Conservation (phyloP, 1,140 invertebrate species). For the Listronotus oregonensis region DNA sequence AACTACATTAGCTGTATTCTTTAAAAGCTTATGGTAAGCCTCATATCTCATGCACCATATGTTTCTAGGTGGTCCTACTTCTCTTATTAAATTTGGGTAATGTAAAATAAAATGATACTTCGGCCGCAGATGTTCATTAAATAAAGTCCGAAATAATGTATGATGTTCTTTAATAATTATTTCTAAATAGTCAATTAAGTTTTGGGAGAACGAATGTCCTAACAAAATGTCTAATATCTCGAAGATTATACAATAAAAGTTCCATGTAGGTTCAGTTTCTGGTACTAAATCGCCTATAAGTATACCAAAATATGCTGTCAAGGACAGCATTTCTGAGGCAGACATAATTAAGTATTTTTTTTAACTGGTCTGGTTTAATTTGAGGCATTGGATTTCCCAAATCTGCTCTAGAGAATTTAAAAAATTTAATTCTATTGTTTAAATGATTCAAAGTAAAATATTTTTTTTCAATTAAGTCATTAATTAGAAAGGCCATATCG, state of each 20-base stretch:
- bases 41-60: slow-evolving; percentile 40
- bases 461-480: slow-evolving; percentile 47
- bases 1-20: slow-evolving; percentile 33
- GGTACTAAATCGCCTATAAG: slow-evolving; percentile 48
- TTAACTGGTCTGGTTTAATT: slow-evolving; percentile 23
- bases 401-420: slow-evolving; percentile 19
- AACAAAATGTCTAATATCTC: slow-evolving; percentile 26
- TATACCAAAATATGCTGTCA: slow-evolving; percentile 46
- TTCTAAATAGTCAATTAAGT: slow-evolving; percentile 30
- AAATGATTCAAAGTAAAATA: slow-evolving; percentile 47
- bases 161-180: slow-evolving; percentile 37
- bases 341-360: slow-evolving; percentile 41
- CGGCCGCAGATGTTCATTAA: slow-evolving; percentile 38
- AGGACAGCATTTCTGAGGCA: slow-evolving; percentile 48
- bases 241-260: slow-evolving; percentile 27
- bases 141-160: slow-evolving; percentile 30
- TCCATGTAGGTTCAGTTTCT: slow-evolving; percentile 42
- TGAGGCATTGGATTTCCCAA: slow-evolving; percentile 6
- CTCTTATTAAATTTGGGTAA: slow-evolving; percentile 39
- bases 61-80: slow-evolving; percentile 41
- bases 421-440: slow-evolving; percentile 40
- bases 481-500: slow-evolving; percentile 48
- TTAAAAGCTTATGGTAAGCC: slow-evolving; percentile 39
- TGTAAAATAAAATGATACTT: slow-evolving; percentile 48
- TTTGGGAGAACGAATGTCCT: slow-evolving; percentile 3